These are phyloP conservation scores for Lordiphosa mommai DNA, from an alignment of 1,140 invertebrate genomes.

Conservation along the genomic window DNA sequence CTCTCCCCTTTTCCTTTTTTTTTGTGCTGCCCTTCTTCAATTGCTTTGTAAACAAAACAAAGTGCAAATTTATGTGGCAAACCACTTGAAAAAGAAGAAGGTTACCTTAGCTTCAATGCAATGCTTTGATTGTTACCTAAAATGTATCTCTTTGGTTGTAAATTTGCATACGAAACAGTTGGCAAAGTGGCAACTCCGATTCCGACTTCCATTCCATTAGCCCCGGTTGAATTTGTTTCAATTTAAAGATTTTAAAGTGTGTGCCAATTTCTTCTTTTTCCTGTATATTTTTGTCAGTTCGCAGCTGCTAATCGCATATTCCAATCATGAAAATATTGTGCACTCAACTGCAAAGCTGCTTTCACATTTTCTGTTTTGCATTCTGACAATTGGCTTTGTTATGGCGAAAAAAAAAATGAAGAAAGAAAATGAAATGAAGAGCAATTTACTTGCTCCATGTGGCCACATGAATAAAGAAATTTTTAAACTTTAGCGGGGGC, in stretches of 20 bases:
- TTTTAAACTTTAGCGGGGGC: background rate
- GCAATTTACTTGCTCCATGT: background rate
- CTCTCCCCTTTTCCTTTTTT: slow-evolving; percentile 1
- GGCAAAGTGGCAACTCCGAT: slow-evolving; percentile 52
- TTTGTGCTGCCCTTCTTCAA: slow-evolving; percentile 20
- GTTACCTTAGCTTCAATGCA: slow-evolving; percentile 28
- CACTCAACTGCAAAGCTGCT: background rate
- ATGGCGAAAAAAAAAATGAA: slow-evolving; percentile 13
- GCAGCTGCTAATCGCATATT: slow-evolving; percentile 22
- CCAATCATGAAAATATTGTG: slow-evolving; percentile 14
- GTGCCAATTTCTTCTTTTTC: background rate
- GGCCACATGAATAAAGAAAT: background rate
- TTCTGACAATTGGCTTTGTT: slow-evolving; percentile 19
- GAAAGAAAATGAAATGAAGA: background rate
- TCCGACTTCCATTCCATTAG: slow-evolving; percentile 61
- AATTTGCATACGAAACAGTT: slow-evolving; percentile 59
- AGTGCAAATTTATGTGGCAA: slow-evolving; percentile 67
- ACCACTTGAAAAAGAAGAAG: slow-evolving; percentile 42
- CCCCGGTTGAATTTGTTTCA: background rate
- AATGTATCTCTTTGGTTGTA: slow-evolving; percentile 38
- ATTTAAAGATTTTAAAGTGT: slow-evolving; percentile 37
- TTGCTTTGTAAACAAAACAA: slow-evolving; percentile 55
- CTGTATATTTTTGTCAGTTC: background rate
- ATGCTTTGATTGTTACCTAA: slow-evolving; percentile 59
- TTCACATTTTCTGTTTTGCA: background rate